Evolutionary conservation across 2,888 invertebrate species (phyloP), one percentile per base, ranked within the genome.

Genomic region (Drosophila seclusa): DNA sequence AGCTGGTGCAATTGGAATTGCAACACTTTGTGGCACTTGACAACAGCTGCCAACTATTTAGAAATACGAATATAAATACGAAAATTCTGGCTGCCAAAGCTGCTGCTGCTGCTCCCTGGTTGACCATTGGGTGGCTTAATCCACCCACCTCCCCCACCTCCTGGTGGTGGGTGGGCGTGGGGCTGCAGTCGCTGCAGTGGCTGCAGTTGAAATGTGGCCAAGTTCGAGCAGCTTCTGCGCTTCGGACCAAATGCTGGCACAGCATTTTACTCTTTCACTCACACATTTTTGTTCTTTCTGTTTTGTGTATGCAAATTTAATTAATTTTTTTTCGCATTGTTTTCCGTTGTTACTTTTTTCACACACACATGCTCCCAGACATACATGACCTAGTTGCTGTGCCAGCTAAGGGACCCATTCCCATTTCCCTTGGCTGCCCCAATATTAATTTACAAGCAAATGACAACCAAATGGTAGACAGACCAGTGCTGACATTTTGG

Each of bases 221-320:
- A 60, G 70, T 79, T 71, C 32, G 76, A 55, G 55, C 68, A 63
- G 57, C 69, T 63, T 49, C 54, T 50, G 55, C 27, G 54, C 36
- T 55, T 29, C n/a, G 13, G 13, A 55, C 4, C 55, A 38, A n/a
- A 27, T 29, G 24, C 27, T 49, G 49, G 18, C 18, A 45, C 59
- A 55, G 58, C 48, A 60, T 54, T 68, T 68, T 52, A 34, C 65
- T 72, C 62, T 72, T 80, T 67, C 40, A 49, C 58, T 29, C 53
- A 32, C 42, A 21, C 27, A 53, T 50, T 58, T 62, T 55, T 52
- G n/a, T 34, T 21, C 49, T 53, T 6, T 45, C 32, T 24, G n/a
- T 59, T 63, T 68, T 62, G n/a, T 78, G 65, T 68, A 68, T 80
- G 78, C 73, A 81, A 70, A 80, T 76, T 78, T 76, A 82, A 80